These are phyloP conservation scores for Malacoraja senta DNA, from an alignment of 2,797 vertebrate species.

Conservation along the genomic window DNA sequence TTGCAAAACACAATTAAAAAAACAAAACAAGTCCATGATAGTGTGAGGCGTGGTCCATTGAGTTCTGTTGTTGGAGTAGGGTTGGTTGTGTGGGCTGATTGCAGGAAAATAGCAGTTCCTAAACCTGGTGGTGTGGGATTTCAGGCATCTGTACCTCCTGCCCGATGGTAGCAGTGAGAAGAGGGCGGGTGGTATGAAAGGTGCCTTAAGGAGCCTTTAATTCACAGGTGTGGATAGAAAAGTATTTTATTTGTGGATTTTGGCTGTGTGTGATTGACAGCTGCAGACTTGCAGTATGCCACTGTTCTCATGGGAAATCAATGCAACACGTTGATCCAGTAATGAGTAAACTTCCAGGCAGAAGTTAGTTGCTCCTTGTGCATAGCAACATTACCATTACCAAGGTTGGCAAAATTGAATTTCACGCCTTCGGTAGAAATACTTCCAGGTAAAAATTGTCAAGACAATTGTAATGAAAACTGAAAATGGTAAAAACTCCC, in stretches of 20 bases:
- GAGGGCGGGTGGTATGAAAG: not conserved
- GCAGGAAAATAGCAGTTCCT: too few species aligned
- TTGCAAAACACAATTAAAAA: too few species aligned
- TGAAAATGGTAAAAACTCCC: too few species aligned
- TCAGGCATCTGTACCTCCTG: too few species aligned
- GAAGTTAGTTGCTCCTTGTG: not conserved
- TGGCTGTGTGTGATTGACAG: not conserved
- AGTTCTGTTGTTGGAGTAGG: too few species aligned
- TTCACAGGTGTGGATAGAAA: not conserved
- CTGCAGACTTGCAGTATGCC: not conserved
- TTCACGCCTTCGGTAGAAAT: not conserved
- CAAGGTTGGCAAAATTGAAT: not conserved
- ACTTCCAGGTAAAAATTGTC: not conserved
- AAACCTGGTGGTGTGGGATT: too few species aligned
- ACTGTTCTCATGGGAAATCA: not conserved
- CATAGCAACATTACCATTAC: not conserved
- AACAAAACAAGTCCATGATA: too few species aligned
- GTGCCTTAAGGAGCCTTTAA: not conserved
- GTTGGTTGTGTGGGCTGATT: too few species aligned
- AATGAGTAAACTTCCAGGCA: not conserved
- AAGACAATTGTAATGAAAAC: not conserved
- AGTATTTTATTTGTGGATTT: not conserved
- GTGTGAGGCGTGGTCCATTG: too few species aligned
- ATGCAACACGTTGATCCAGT: not conserved
- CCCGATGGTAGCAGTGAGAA: too few species aligned